These are phyloP conservation scores for Platysteira castanea DNA, from an alignment of 2,113 vertebrate species.

Conservation along the genomic window DNA sequence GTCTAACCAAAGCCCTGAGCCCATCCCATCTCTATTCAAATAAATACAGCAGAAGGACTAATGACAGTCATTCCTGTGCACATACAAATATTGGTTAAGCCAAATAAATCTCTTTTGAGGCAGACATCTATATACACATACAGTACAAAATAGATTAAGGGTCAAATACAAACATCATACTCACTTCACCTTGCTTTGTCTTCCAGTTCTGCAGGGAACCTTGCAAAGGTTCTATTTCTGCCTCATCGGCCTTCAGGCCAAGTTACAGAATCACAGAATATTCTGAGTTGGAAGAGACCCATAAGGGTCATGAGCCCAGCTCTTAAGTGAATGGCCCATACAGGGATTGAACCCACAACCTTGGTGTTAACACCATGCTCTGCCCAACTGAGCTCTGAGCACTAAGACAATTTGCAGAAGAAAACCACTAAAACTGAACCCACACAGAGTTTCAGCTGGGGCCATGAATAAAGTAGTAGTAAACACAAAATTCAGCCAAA, in stretches of 20 bases:
- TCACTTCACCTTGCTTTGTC: not conserved
- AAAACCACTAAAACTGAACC: not conserved
- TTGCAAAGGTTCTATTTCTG: not conserved
- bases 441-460: not conserved
- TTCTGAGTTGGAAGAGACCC: not conserved
- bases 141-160: not conserved
- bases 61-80: not conserved
- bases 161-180: not conserved
- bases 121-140: not conserved
- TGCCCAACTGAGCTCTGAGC: not conserved
- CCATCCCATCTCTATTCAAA: not conserved
- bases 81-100: not conserved
- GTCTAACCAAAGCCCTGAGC: not conserved
- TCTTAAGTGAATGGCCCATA: not conserved
- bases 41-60: not conserved
- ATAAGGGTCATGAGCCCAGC: not conserved
- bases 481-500: not conserved
- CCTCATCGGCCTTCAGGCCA: not conserved
- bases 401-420: not conserved
- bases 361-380: not conserved
- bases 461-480: not conserved
- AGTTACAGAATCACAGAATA: not conserved
- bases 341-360: not conserved
- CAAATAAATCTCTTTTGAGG: not conserved
- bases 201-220: not conserved